These are phyloP conservation scores for Melanerpes aurifrons DNA, from an alignment of 2,113 vertebrate species.

Conservation along the genomic window DNA sequence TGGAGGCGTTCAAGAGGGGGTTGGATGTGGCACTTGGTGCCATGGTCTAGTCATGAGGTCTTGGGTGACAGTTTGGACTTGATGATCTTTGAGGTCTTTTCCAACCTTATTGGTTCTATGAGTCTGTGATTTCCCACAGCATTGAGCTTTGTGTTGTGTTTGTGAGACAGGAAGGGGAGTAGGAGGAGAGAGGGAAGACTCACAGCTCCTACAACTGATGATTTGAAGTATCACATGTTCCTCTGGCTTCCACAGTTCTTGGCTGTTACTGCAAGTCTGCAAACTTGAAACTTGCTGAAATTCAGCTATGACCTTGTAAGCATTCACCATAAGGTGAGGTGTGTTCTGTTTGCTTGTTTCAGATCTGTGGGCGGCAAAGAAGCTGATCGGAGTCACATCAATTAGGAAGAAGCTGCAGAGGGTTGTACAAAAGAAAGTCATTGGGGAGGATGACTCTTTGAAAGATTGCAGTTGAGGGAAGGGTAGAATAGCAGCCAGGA, in stretches of 20 bases:
- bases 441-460: background rate
- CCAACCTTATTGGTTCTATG: too few species aligned
- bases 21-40: too few species aligned
- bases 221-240: background rate
- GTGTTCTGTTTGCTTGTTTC: background rate
- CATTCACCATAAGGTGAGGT: background rate
- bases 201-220: background rate
- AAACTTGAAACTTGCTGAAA: slow-evolving; percentile 19
- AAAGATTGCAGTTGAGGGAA: slow-evolving; percentile 5
- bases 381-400: background rate
- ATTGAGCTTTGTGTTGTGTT: background rate
- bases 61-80: too few species aligned
- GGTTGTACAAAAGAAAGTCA: background rate
- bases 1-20: too few species aligned
- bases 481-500: slow-evolving; percentile 6
- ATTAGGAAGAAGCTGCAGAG: background rate
- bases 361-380: background rate
- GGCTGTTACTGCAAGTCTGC: slow-evolving; percentile 3
- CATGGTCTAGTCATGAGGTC: too few species aligned
- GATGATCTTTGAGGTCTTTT: too few species aligned
- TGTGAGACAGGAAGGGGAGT: background rate
- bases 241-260: background rate
- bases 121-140: background rate
- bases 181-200: background rate
- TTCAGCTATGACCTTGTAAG: background rate